Base-by-base conservation (phyloP, 1,140 invertebrate species). In the Leptopilina boulardi region DNA sequence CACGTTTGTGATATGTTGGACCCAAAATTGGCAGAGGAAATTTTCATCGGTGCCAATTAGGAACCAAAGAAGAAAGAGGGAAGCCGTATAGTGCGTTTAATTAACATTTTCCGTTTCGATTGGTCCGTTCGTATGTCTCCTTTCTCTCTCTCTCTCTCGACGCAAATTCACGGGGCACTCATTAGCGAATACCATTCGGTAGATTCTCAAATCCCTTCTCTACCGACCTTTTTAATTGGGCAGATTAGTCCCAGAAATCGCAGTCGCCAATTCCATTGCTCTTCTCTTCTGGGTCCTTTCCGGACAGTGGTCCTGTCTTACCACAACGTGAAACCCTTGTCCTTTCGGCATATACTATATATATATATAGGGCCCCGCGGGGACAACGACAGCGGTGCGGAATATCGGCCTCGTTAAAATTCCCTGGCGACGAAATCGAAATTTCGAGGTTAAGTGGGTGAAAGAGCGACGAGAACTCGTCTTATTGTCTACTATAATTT, bases 321-420 rank as follows among this genome's bases (percentile, higher is more conserved):
- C 56, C 42, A 38, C 71, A 66, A 72, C 54, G 66, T 15, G 66
- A 30, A 77, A 70, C 82, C 74, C 79, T 83, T 81, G 70, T 74
- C 72, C 72, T 73, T 72, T 47, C 71, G 70, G 44, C 79, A 77
- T 34, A 34, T n/a, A n/a, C n/a, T n/a, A n/a, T 34, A 34, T 34
- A 34, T 34, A 34, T 2, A 34, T 2, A 38, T 77, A 79, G 71
- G 59, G 41, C 70, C 77, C 71, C 70, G 76, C 71, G 34, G 56
- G 47, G 71, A 70, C 70, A 71, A 71, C 59, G 77, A 83, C 81
- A 81, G 84, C 79, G 81, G 77, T n/a, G n/a, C 76, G 81, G 86
- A 87, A 87, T 88, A 89, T 91, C 87, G 87, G 82, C 86, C 89
- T 91, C 89, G 89, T 91, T 91, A 91, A 91, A 91, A 91, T 91